Evolutionary conservation across 2,888 invertebrate genomes (phyloP).

Genomic region (Catocala nupta): DNA sequence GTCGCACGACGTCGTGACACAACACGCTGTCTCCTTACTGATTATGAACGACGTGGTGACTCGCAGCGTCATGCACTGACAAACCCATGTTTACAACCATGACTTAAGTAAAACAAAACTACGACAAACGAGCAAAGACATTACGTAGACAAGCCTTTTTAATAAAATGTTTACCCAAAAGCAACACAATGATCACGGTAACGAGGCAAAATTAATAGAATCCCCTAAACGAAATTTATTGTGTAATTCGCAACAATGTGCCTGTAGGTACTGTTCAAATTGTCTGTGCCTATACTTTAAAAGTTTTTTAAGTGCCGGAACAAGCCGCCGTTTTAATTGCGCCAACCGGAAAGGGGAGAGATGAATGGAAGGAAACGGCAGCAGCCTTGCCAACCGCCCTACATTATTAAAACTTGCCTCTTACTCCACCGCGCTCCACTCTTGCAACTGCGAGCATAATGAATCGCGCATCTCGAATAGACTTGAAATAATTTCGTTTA

Average conservation of each 20-base stretch:
- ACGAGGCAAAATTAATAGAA: constrained; percentile 56
- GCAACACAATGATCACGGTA: constrained; percentile 47
- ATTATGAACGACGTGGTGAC: constrained; percentile 40
- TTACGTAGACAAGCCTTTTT: not conserved
- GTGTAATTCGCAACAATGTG: constrained; percentile 70
- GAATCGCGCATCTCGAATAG: constrained; percentile 76
- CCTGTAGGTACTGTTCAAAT: constrained; percentile 71
- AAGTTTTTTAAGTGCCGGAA: constrained; percentile 86
- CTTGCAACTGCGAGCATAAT: constrained; percentile 76
- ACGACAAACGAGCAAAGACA: not conserved
- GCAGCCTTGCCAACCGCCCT: constrained; percentile 83
- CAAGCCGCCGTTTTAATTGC: constrained; percentile 85
- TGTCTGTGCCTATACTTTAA: constrained; percentile 81
- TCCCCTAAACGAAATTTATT: constrained; percentile 58
- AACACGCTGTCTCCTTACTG: constrained; percentile 27
- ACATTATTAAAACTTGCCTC: constrained; percentile 86
- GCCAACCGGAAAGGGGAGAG: constrained; percentile 85
- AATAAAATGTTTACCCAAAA: constrained; percentile 24
- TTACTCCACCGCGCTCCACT: constrained; percentile 74
- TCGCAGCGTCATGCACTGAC: constrained; percentile 37
- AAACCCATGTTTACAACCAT: not conserved
- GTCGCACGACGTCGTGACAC: constrained; percentile 17
- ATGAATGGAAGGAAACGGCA: constrained; percentile 85
- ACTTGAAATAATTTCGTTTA: constrained; percentile 72
- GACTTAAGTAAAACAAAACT: not conserved